A percentile compares a stretch with the other conserved stretches of the same genome.
These are phyloP conservation scores for Lymantria dispar DNA, from an alignment of 2,888 invertebrate species.

Conservation along the genomic window DNA sequence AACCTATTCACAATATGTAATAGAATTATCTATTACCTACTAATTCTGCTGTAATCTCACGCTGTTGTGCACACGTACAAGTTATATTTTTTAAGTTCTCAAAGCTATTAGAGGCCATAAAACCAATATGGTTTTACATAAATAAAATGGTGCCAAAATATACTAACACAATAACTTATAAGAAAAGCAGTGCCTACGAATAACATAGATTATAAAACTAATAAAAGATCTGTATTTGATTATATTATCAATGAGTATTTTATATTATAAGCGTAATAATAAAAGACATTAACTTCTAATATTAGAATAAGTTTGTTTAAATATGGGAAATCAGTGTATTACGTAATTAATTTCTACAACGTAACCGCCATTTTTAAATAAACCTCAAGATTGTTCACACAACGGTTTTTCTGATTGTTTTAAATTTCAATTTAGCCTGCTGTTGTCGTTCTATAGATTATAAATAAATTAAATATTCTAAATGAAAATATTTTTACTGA, in stretches of 20 bases:
- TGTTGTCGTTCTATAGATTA: too few species aligned
- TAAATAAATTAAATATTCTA: too few species aligned
- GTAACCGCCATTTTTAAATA: too few species aligned
- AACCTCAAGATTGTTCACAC: too few species aligned
- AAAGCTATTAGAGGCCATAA: conserved; percentile 26
- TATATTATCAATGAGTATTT: conserved; percentile 23
- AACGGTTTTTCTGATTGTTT: too few species aligned
- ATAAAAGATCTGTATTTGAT: conserved; percentile 40
- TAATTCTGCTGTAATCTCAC: too few species aligned
- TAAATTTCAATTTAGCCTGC: too few species aligned
- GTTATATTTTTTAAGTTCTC: background rate
- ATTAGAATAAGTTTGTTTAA: conserved; percentile 29
- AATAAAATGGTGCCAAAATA: conserved; percentile 38
- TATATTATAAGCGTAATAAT: conserved; percentile 29
- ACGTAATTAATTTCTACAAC: too few species aligned
- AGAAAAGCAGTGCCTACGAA: conserved; percentile 30
- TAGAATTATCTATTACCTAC: too few species aligned
- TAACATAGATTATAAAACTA: conserved; percentile 15
- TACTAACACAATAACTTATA: conserved; percentile 22
- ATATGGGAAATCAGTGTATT: conserved; percentile 3
- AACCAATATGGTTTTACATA: conserved; percentile 20
- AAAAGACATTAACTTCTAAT: conserved; percentile 66
- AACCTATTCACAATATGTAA: too few species aligned
- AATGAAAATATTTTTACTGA: too few species aligned
- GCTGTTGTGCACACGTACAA: too few species aligned